These are phyloP conservation scores for Cololabis saira DNA, from an alignment of 2,113 vertebrate species.

Conservation along the genomic window DNA sequence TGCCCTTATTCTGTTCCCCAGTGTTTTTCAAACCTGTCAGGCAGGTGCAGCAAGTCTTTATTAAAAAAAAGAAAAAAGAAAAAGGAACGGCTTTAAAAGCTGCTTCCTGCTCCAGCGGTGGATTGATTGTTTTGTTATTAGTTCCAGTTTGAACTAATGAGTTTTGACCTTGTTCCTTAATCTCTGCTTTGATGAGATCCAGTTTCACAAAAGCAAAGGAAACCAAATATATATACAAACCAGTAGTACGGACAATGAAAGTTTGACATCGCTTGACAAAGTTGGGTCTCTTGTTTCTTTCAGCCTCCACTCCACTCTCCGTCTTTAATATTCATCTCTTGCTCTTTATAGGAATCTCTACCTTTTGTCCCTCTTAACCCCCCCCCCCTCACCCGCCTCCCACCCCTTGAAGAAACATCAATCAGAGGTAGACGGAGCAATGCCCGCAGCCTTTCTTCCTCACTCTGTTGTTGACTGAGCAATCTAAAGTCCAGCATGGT, in stretches of 20 bases:
- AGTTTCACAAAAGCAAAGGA: conserved; percentile 13
- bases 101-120: too few species aligned
- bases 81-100: too few species aligned
- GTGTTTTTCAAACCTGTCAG: conserved; percentile 37
- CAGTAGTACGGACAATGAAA: conserved; percentile 9
- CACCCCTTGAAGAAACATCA: conserved; percentile 33
- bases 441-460: conserved; percentile 44
- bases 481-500: conserved; percentile 39
- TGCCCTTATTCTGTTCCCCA: conserved; percentile 32
- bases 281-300: conserved; percentile 4
- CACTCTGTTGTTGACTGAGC: conserved; percentile 56
- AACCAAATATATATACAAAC: conserved; percentile 3
- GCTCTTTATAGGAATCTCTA: conserved; percentile 2
- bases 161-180: conserved; percentile 36
- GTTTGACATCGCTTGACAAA: not conserved
- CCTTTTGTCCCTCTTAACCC: not conserved
- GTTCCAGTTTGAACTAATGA: conserved; percentile 14
- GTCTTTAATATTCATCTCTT: conserved; percentile 5
- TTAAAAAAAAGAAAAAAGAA: not conserved
- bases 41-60: conserved; percentile 26
- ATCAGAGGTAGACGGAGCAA: conserved; percentile 46
- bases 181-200: conserved; percentile 17
- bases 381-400: too few species aligned
- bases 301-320: not conserved
- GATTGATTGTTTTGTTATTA: not conserved